Evolutionary conservation across 2,797 vertebrate genomes (phyloP), one percentile per base, ranked within the genome.

Genomic region (Denticeps clupeoides): DNA sequence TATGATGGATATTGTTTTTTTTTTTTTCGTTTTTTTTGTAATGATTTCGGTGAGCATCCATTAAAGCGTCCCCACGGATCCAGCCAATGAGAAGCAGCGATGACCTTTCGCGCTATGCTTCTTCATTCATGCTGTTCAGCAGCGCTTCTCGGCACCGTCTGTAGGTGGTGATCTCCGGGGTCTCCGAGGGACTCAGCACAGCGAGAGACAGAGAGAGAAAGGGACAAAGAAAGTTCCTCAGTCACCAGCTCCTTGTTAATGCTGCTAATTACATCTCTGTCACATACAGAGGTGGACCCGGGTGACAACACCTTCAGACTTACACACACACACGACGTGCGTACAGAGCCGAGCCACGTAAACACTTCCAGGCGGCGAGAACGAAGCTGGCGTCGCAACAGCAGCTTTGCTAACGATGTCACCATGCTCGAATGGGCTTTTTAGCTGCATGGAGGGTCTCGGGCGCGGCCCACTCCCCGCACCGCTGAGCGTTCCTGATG

Each of bases 251-350:
- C 58, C 63, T 53, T 72, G 65, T 69, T 78, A 78, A 78, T 68
- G 62, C 77, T 69, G 68, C 68, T 75, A 75, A 80, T 80, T 78
- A 79, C 35, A 12, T 16, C 21, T 46, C 35, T 41, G 59, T 59
- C 63, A 66, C 46, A 46, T 49, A 45, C 38, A 45, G 47, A 35
- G 33, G 56, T 45, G 33, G 53, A 53, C 55, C 18, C 16, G 46
- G n/a, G 46, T 31, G 47, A 48, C 22, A 37, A 45, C 44, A 15
- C 41, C 13, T 49, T 46, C 10, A 29, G 21, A 31, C 40, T 37
- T 25, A 45, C 11, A 21, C 32, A 52, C 52, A 54, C 4, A 64
- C 19, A 58, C 51, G 49, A 25, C 50, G 19, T 66, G 52, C 58
- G 45, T 60, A 49, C 44, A 7, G 48, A 37, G 41, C 43, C 49